These are phyloP conservation scores for Epizoanthus fatuus DNA, from an alignment of 92 coral and sea anemone genomes.

Conservation along the genomic window DNA sequence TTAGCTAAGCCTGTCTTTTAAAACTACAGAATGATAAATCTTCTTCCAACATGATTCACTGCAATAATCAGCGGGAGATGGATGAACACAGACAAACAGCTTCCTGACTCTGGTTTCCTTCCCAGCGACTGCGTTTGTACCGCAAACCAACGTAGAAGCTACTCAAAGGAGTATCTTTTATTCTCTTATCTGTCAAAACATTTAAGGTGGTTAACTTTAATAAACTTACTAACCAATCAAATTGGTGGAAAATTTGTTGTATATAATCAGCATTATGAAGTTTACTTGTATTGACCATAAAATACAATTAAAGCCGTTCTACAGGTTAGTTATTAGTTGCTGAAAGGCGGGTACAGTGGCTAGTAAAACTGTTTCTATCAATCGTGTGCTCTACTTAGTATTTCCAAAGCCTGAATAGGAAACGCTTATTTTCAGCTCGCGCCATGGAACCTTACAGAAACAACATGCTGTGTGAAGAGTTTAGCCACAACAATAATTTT, in stretches of 20 bases:
- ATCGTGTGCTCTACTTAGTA: neutral
- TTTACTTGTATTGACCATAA: slow-evolving; percentile 22
- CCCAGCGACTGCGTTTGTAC: neutral
- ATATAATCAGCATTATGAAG: slow-evolving; percentile 24
- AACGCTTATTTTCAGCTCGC: neutral
- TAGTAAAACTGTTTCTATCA: neutral
- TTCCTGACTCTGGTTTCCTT: neutral
- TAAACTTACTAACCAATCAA: slow-evolving; percentile 40
- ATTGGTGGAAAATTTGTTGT: slow-evolving; percentile 9
- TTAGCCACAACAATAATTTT: neutral
- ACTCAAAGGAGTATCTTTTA: slow-evolving; percentile 26
- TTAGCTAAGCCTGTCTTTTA: slow-evolving; percentile 42
- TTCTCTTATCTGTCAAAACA: slow-evolving; percentile 47
- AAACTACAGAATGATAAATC: slow-evolving; percentile 49
- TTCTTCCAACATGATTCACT: slow-evolving; percentile 26
- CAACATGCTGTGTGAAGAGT: slow-evolving; percentile 9
- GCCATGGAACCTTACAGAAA: slow-evolving; percentile 24
- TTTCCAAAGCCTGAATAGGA: neutral
- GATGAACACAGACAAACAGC: neutral
- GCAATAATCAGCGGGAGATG: slow-evolving; percentile 40
- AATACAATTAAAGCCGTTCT: slow-evolving; percentile 6
- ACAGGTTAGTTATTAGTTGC: slow-evolving; percentile 8
- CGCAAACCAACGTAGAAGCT: neutral
- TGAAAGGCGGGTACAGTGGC: slow-evolving; percentile 6
- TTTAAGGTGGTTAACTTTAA: slow-evolving; percentile 27